These are phyloP conservation scores for Zalophus californianus DNA, from an alignment of 2,797 vertebrate genomes.

Conservation along the genomic window DNA sequence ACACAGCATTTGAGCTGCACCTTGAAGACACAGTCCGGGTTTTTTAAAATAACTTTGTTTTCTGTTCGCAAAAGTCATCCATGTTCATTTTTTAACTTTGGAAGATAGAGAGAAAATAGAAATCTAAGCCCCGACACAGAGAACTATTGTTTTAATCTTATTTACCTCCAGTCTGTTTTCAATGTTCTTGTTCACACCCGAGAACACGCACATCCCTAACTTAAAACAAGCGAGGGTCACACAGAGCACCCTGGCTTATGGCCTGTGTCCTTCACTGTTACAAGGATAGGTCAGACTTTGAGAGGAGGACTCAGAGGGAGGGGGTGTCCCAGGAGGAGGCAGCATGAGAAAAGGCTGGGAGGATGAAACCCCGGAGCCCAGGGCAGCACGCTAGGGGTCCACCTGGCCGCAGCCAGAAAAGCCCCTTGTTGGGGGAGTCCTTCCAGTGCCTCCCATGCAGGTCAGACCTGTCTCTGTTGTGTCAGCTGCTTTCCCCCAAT, in stretches of 20 bases:
- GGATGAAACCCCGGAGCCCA: too few relatives aligned
- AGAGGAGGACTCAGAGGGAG: not conserved
- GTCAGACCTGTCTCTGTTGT: not conserved
- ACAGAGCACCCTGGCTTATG: not conserved
- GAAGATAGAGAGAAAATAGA: not conserved
- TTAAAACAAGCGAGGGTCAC: not conserved
- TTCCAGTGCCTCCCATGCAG: fast-evolving
- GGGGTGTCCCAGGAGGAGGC: not conserved
- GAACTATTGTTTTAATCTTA: not conserved
- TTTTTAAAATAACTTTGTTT: not conserved
- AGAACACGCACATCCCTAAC: not conserved
- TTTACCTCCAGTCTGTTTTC: not conserved
- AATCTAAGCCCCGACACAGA: not conserved
- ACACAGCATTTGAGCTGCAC: not conserved
- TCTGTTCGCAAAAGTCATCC: not conserved
- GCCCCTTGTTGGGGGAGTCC: not conserved
- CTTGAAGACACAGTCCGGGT: not conserved
- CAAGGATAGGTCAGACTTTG: not conserved
- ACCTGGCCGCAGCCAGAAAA: not conserved
- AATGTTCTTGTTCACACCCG: not conserved
- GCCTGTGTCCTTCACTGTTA: not conserved
- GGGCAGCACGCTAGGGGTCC: not conserved
- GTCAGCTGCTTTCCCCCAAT: not conserved
- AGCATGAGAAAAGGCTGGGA: not conserved
- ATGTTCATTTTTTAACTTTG: not conserved